These are phyloP conservation scores for Mormyrus iriodes DNA, from an alignment of 2,113 vertebrate genomes.

Conservation along the genomic window DNA sequence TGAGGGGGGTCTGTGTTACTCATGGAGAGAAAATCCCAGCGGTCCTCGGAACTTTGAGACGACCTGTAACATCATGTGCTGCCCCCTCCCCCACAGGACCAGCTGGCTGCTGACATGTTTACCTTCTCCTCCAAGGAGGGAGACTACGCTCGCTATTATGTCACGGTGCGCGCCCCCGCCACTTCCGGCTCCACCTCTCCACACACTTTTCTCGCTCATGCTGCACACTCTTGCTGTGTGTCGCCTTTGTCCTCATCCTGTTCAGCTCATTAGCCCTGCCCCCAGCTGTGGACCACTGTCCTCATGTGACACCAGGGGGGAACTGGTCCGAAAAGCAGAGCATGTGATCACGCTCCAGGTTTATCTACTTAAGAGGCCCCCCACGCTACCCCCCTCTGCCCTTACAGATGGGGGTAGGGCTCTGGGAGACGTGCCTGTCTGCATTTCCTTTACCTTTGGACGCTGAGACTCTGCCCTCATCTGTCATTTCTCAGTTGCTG, in stretches of 20 bases:
- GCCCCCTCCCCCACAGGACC: slow-evolving; percentile 66
- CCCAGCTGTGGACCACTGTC: neutral
- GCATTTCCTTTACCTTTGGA: slow-evolving; percentile 37
- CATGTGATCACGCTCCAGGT: neutral
- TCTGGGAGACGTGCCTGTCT: neutral
- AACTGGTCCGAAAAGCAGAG: neutral
- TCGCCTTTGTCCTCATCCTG: neutral
- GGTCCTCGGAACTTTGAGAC: neutral
- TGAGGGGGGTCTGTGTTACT: neutral
- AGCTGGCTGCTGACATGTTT: slow-evolving; percentile 93
- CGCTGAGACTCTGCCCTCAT: slow-evolving; percentile 20
- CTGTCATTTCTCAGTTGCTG: slow-evolving; percentile 80
- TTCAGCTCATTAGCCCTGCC: neutral
- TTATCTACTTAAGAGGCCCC: neutral
- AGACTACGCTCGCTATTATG: slow-evolving; percentile 81
- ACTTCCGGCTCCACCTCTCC: neutral
- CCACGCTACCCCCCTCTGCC: too few relatives aligned
- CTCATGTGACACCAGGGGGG: neutral
- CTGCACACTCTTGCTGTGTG: neutral
- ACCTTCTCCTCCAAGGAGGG: slow-evolving; percentile 90
- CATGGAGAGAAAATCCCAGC: neutral
- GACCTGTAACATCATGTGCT: too few relatives aligned
- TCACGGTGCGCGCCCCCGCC: slow-evolving; percentile 65
- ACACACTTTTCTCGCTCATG: neutral
- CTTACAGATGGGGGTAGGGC: neutral